A percentile compares a stretch with the other conserved stretches of the same genome.
Conservation (phyloP, 1,140 invertebrate species). For the Drosophila pectinifera region DNA sequence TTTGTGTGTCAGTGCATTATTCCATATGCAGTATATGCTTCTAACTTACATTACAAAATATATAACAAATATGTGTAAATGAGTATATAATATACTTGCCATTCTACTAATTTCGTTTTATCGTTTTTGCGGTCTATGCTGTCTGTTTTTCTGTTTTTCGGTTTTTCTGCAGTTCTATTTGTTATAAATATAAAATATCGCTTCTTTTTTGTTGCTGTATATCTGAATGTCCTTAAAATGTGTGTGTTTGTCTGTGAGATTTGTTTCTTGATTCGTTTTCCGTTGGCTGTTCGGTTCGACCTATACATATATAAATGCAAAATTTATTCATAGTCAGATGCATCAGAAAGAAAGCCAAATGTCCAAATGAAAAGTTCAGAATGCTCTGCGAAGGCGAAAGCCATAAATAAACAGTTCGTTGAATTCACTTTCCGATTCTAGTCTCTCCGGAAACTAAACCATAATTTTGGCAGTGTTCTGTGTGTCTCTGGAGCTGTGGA, state of each 20-base stretch:
- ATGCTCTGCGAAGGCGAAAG: constrained; percentile 33
- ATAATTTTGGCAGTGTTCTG: constrained; percentile 71
- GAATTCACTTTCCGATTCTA: constrained; percentile 40
- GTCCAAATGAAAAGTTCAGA: constrained; percentile 15
- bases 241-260: constrained; percentile 9
- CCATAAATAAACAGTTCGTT: constrained; percentile 52
- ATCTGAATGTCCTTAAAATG: constrained; percentile 38
- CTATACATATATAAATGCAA: constrained; percentile 71
- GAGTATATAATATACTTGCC: constrained; percentile 56
- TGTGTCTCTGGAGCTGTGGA: constrained; percentile 17
- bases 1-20: constrained; percentile 46
- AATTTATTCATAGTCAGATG: constrained; percentile 56
- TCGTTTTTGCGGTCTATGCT: constrained; percentile 21
- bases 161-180: constrained; percentile 23
- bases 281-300: constrained; percentile 40
- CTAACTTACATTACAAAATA: constrained; percentile 82
- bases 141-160: constrained; percentile 11
- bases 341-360: constrained; percentile 36
- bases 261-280: constrained; percentile 28
- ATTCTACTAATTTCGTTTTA: constrained; percentile 46
- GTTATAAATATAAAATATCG: constrained; percentile 62
- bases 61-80: constrained; percentile 80
- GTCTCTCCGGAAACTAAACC: constrained; percentile 52
- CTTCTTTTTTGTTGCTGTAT: constrained; percentile 34
- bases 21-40: constrained; percentile 60